Evolutionary conservation across 2,888 invertebrate species (phyloP), one percentile per base, ranked within the genome.

Genomic region (Alviniconcha strummeri): DNA sequence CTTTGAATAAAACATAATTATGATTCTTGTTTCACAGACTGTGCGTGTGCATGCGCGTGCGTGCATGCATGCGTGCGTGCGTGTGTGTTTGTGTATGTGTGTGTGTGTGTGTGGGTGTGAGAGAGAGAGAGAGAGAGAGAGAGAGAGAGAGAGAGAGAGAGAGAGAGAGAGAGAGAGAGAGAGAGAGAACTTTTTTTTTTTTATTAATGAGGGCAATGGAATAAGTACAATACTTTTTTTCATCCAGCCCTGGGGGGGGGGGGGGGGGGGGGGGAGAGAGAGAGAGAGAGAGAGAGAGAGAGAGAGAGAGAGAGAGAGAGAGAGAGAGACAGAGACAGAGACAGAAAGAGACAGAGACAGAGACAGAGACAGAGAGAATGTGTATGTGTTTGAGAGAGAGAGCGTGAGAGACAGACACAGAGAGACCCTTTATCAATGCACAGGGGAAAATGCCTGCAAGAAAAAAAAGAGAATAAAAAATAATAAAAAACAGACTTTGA

Each of bases 51-150:
- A 52, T 36, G 4, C 19, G 72, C 4, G 72, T 72, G 72, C 52
- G 72, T 72, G 9, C 19, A 36, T 13, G 36, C 19, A 36, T 52
- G 15, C 19, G 72, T 36, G 36, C 19, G 72, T 36, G 17, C 3
- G 69, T n/a, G 69, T 64, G 64, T 64, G 64, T 64, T 8, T 6
- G 8, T 9, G 9, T 72, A 36, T 13, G 36, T 72, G 72, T 52
- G 15, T 72, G 72, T 36, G 36, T 72, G 72, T 36, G 17, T 17
- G 69, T n/a, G 69, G 1, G 64, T 64, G 64, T 64, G 36, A 2
- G 72, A 9, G 52, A 60, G 54, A 86, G 36, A 64, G 64, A 64
- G 64, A 64, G 64, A 64, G 64, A 36, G 36, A 36, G 36, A 36
- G 36, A 36, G 36, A 36, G 36, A 36, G 36, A 64, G 11, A 64